Evolutionary conservation across 2,888 invertebrate genomes (phyloP).

Genomic region (Epirrita christyi): DNA sequence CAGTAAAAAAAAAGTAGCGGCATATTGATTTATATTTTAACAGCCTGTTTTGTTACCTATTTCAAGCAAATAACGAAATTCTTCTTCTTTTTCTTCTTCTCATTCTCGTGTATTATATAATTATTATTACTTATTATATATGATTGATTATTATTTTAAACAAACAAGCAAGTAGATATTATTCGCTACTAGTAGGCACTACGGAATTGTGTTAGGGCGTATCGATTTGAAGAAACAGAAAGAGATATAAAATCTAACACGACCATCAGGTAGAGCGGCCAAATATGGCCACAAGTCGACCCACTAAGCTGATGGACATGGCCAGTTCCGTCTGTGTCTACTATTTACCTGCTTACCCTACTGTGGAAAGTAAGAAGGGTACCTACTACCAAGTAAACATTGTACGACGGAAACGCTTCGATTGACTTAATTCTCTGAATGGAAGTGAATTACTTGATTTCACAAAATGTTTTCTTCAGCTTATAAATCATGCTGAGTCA

Average conservation of each 20-base stretch:
- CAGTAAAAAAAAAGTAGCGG: too few species aligned
- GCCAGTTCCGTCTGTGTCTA: slow-evolving; percentile 71
- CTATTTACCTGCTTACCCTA: slow-evolving; percentile 73
- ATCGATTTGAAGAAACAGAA: slow-evolving; percentile 51
- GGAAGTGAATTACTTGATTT: slow-evolving; percentile 42
- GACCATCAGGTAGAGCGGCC: slow-evolving; percentile 61
- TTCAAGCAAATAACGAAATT: too few species aligned
- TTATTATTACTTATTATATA: too few species aligned
- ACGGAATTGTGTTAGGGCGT: slow-evolving; percentile 40
- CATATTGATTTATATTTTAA: too few species aligned
- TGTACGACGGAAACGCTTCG: slow-evolving; percentile 40
- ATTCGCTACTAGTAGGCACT: neutral
- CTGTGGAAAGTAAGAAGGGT: slow-evolving; percentile 68
- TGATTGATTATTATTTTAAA: too few species aligned
- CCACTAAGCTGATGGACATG: slow-evolving; percentile 68
- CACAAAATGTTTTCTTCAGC: slow-evolving; percentile 39
- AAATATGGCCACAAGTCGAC: slow-evolving; percentile 70
- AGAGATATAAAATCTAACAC: slow-evolving; percentile 67
- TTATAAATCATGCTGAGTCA: slow-evolving; percentile 33
- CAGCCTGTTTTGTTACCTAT: too few species aligned
- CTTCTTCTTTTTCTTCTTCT: too few species aligned
- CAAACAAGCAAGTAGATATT: neutral
- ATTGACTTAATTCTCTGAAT: slow-evolving; percentile 42
- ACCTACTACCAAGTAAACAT: slow-evolving; percentile 38
- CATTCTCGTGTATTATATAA: too few species aligned